phyloP scores from a whole-genome alignment of 2,888 invertebrate genomes.

The Diplolepis rosae region DNA sequence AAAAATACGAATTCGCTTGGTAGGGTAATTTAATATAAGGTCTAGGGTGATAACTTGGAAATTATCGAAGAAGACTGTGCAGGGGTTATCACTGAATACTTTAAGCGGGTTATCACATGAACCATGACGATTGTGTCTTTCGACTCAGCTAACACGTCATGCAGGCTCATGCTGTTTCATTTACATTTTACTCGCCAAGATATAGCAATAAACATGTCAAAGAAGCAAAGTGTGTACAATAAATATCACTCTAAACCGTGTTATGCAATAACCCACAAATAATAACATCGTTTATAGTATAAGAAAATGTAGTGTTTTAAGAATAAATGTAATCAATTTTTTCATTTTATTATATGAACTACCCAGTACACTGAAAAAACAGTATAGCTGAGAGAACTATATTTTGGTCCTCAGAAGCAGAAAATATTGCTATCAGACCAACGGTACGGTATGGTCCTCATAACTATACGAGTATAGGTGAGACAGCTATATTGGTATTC shows the following conservation, averaged over 20 bases:
- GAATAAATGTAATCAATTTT: too few species aligned
- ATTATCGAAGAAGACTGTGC: slow-evolving; percentile 26
- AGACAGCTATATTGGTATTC: too few species aligned
- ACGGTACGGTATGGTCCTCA: too few species aligned
- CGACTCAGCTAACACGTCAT: slow-evolving; percentile 13
- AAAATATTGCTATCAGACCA: too few species aligned
- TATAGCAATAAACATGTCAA: slow-evolving; percentile 9
- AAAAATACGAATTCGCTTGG: neutral
- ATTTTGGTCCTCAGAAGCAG: too few species aligned
- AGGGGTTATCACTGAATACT: slow-evolving; percentile 22
- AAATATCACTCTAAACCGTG: neutral
- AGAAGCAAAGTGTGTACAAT: neutral
- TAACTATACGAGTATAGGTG: too few species aligned
- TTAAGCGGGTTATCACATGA: slow-evolving; percentile 21
- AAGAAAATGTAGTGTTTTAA: neutral
- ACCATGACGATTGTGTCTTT: slow-evolving; percentile 13
- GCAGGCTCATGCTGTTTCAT: neutral
- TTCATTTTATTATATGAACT: too few species aligned
- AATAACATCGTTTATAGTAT: neutral
- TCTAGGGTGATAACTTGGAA: slow-evolving; percentile 3
- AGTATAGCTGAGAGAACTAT: too few species aligned
- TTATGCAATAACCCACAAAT: neutral
- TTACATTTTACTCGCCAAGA: neutral
- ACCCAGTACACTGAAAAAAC: too few species aligned
- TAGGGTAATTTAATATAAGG: neutral